A percentile compares a stretch with the other conserved stretches of the same genome.
These are phyloP conservation scores for Mus pahari DNA, from an alignment of 2,113 vertebrate species.

Conservation along the genomic window DNA sequence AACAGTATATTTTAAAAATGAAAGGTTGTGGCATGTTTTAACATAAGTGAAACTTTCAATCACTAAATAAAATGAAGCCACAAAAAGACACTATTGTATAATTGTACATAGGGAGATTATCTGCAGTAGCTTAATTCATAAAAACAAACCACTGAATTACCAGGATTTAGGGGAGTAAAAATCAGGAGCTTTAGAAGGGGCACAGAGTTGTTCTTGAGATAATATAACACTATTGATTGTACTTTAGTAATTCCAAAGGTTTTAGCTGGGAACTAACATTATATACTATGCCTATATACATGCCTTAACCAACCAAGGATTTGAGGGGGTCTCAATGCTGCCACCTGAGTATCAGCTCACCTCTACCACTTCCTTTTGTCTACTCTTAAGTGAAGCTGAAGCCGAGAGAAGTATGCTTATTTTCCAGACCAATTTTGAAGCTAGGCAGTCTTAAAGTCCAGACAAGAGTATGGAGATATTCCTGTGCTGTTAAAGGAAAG, in stretches of 20 bases:
- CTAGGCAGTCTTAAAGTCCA: not conserved
- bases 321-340: not conserved
- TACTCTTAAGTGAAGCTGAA: conserved; percentile 41
- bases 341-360: conserved; percentile 32
- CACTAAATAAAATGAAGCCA: not conserved
- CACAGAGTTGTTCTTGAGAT: conserved; percentile 2
- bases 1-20: conserved; percentile 19
- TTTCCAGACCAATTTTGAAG: conserved; percentile 15
- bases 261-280: not conserved
- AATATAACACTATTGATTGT: not conserved
- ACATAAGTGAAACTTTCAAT: not conserved
- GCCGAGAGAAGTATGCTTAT: not conserved
- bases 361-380: not conserved
- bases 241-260: not conserved
- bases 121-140: conserved; percentile 21
- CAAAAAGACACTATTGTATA: not conserved
- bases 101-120: not conserved
- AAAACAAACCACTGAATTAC: conserved; percentile 1
- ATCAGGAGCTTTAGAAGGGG: not conserved
- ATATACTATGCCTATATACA: not conserved
- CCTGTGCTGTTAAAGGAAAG: not conserved
- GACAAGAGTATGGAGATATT: not conserved
- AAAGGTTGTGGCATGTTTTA: conserved; percentile 8
- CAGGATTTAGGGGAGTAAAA: not conserved
- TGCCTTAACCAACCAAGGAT: conserved; percentile 30